Evolutionary conservation across 2,113 vertebrate genomes (phyloP).

Genomic region (Peromyscus californicus): DNA sequence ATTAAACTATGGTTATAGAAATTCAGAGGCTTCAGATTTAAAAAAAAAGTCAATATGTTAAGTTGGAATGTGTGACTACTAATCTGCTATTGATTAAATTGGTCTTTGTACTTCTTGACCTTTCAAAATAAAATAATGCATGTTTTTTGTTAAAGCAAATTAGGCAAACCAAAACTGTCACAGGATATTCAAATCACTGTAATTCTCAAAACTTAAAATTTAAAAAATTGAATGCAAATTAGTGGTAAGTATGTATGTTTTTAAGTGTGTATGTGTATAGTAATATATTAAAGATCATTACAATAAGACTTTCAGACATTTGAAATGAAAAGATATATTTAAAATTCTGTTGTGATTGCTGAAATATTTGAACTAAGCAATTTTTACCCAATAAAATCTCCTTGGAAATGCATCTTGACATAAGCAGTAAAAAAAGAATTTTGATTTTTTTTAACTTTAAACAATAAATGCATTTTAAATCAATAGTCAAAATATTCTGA

Average conservation of each 20-base stretch:
- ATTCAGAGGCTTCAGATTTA: not conserved
- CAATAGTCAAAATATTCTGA: conserved; percentile 39
- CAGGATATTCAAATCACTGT: not conserved
- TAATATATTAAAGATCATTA: not conserved
- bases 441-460: conserved; percentile 68
- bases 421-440: conserved; percentile 77
- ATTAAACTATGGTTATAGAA: not conserved
- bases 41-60: not conserved
- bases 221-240: not conserved
- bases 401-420: conserved; percentile 50
- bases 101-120: not conserved
- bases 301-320: conserved; percentile 54
- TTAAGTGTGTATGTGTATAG: not conserved
- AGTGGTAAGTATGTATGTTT: not conserved
- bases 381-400: conserved; percentile 72
- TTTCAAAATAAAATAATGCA: not conserved
- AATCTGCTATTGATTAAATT: not conserved
- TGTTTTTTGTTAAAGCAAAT: not conserved
- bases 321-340: conserved; percentile 54
- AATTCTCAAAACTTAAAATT: not conserved
- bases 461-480: conserved; percentile 64
- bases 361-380: conserved; percentile 72
- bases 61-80: not conserved
- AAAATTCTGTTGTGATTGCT: conserved; percentile 72
- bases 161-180: not conserved